Evolutionary conservation across 2,797 vertebrate genomes (phyloP).

Genomic region (Esox masquinongy): DNA sequence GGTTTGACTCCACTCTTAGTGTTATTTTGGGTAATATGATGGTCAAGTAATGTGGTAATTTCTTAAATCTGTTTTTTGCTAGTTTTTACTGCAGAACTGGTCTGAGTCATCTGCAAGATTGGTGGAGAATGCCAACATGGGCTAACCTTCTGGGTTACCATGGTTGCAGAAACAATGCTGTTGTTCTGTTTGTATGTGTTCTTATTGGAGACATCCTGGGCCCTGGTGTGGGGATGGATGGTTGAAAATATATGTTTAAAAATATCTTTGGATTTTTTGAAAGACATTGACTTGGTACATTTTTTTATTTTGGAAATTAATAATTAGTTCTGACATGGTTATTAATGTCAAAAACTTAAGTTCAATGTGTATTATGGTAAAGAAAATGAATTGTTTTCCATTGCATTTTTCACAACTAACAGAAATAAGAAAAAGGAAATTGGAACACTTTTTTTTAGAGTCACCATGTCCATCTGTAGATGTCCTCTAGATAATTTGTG

Average conservation of each 20-base stretch:
- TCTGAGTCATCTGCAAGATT: neutral
- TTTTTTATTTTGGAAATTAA: no score
- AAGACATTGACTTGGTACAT: no score
- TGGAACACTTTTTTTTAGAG: no score
- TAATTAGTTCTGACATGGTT: no score
- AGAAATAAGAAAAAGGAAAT: no score
- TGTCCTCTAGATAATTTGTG: no score
- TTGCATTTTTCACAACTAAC: no score
- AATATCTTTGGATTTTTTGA: no score
- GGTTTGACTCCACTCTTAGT: neutral
- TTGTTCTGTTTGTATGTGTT: neutral
- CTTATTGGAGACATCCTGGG: constrained; percentile 7
- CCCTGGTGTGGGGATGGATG: neutral
- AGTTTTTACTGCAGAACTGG: neutral
- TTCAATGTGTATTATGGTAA: no score
- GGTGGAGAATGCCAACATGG: neutral
- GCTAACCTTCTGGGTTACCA: neutral
- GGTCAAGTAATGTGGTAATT: neutral
- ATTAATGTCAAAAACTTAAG: no score
- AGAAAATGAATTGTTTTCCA: neutral
- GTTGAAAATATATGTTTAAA: no score
- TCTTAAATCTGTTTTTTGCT: neutral
- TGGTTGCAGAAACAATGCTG: neutral
- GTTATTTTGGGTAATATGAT: neutral
- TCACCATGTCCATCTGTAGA: no score